Evolutionary conservation across 2,113 vertebrate species (phyloP), one percentile per base, ranked within the genome.

Genomic region (Brachypodius melanocephalos): DNA sequence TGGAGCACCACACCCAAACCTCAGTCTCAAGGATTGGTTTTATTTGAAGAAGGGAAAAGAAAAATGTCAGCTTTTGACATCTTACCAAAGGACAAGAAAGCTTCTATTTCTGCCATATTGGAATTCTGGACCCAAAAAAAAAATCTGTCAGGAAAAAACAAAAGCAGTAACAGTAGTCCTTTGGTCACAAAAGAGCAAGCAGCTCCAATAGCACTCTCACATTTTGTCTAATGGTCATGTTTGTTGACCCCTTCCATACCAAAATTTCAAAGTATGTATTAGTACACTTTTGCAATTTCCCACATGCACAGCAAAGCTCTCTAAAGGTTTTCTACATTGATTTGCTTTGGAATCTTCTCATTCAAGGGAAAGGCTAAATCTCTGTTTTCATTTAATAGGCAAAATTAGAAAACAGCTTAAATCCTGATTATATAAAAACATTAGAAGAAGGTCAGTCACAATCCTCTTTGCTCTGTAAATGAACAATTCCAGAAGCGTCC

Each of bases 401-500:
- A 94, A 87, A 95, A 87, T 59, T 52, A 85, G 77, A 87, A 72
- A 85, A 78, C 52, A 48, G 62, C 26, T 89, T 88, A 91, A 94
- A 91, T 55, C 69, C 52, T 45, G 51, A 55, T 94, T 89, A 94
- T 45, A 71, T 93, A 93, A 95, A 90, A 93, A 71, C 4, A 4
- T 45, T 31, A 74, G 12, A 81, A 78, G 83, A 72, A 79, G 77
- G 65, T 85, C 93, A 94, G 74, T 5, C 57, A 78, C 48, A 92
- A 95, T 85, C 93, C 78, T 91, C 88, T 94, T 75, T 72, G 26
- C 90, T 78, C 40, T 75, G 26, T 17, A 91, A 52, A 95, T 54
- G 51, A 48, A 73, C 32, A 66, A 48, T 12, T 87, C 52, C 61
- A 78, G 16, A 78, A 86, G 25, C 18, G 31, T 91, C 74, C 81